Conservation (phyloP, 35 echinoderm and acorn worm genomes). For the Lytechinus pictus region DNA sequence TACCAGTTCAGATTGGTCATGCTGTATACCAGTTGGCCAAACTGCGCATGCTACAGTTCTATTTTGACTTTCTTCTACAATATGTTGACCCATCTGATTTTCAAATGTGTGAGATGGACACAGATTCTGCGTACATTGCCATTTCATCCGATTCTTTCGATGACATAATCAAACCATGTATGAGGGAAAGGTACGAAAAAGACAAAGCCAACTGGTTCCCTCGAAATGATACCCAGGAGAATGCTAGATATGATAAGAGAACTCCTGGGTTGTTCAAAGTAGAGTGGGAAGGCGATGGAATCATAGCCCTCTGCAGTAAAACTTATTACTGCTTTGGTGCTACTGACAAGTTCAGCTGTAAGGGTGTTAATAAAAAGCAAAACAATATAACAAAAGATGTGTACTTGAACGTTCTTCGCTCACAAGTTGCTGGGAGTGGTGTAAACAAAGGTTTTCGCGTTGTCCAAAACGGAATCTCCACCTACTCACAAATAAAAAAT, state of each 20-base stretch:
- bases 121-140: conserved; percentile 77
- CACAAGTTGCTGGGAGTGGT: not conserved
- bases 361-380: conserved; percentile 56
- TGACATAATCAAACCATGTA: conserved; percentile 62
- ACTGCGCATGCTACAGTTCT: conserved; percentile 69
- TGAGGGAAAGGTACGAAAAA: conserved; percentile 37
- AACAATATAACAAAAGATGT: conserved; percentile 44
- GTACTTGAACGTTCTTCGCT: conserved; percentile 44
- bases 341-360: conserved; percentile 46
- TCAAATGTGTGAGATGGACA: conserved; percentile 76
- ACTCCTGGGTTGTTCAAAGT: conserved; percentile 74
- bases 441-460: conserved; percentile 47
- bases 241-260: conserved; percentile 65
- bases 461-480: not conserved
- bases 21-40: conserved; percentile 67
- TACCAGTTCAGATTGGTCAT: conserved; percentile 63
- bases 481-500: not conserved
- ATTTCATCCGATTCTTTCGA: conserved; percentile 56
- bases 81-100: conserved; percentile 63
- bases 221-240: conserved; percentile 39
- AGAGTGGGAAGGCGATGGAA: conserved; percentile 81
- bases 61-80: conserved; percentile 67
- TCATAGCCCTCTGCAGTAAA: too few relatives aligned
- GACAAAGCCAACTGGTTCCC: conserved; percentile 71
- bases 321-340: too few relatives aligned